Base-by-base conservation (phyloP, 2,888 invertebrate species). In the Epiblema foenella region DNA sequence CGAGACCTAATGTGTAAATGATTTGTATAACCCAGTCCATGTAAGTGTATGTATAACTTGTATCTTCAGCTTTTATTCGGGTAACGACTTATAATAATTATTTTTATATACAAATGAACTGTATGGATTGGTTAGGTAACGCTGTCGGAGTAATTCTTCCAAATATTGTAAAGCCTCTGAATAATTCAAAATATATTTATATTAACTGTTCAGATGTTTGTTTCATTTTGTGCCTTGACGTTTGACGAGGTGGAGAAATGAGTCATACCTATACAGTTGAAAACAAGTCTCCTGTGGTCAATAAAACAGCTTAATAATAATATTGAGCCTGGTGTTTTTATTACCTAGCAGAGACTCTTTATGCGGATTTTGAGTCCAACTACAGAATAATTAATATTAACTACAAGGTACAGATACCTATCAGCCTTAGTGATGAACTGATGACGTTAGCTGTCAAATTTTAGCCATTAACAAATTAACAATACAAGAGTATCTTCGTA, bases 121-220 rank as follows among this genome's bases (percentile, higher is more conserved):
- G 76, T 76, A 72, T 77, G 78, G 73, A 82, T 82, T 77, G 76
- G 78, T 82, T 75, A 74, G 72, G 80, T 75, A 74, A 83, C 81
- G 85, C 89, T 86, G 87, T 88, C 87, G 81, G 57, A 80, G 81
- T 87, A 86, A 91, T 91, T 93, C 92, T 93, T 92, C 93, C 91
- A 91, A 91, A 91, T 93, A 93, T 91, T 92, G 92, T 93, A 89
- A 91, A 91, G 93, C 92, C 93, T 93, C 93, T 92, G 93, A 90
- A 91, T 93, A 90, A 93, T 93, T 93, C 91, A 90, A 93, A 93
- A 91, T 93, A 93, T 93, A 93, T 93, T 93, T 93, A 93, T 93
- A 93, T 93, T 93, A 93, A 93, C 93, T 93, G 93, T 93, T 93
- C 93, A 93, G 79, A 80, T 86, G 85, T 83, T 86, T 79, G 91